Conservation (phyloP, 1,140 invertebrate genomes). For the Calliphora vicina region DNA sequence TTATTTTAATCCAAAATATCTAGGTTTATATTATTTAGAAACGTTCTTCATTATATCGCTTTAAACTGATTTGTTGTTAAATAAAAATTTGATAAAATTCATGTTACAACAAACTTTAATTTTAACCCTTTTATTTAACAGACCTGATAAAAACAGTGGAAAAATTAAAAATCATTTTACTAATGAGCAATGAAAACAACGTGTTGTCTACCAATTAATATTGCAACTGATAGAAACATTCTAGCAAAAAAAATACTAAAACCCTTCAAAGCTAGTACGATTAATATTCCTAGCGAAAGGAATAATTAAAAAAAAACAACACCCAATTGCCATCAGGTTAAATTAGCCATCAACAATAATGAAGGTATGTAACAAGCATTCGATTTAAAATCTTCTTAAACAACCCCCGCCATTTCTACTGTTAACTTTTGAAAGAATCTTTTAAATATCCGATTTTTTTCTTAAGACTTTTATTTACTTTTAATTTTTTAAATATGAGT, state of each 20-base stretch:
- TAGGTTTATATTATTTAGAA: too few species aligned
- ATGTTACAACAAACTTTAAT: neutral
- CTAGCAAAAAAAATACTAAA: neutral
- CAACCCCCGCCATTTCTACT: neutral
- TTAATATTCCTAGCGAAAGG: neutral
- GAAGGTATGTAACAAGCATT: slow-evolving; percentile 26
- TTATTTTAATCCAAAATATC: too few species aligned
- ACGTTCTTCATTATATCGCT: too few species aligned
- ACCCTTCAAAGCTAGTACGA: neutral
- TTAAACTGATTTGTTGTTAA: neutral
- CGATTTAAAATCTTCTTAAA: neutral
- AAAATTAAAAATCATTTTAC: slow-evolving; percentile 30
- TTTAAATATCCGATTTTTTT: neutral
- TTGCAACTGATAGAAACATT: slow-evolving; percentile 21
- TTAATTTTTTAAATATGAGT: slow-evolving; percentile 21
- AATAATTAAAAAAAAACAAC: neutral
- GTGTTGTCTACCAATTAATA: slow-evolving; percentile 26
- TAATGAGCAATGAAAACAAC: slow-evolving; percentile 35
- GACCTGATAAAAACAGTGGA: neutral
- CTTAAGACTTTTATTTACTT: slow-evolving; percentile 26
- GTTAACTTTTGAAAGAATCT: neutral
- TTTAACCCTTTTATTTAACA: neutral
- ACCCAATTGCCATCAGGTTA: slow-evolving; percentile 30
- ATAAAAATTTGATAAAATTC: neutral
- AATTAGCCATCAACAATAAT: slow-evolving; percentile 26